These are phyloP conservation scores for Pycnonotus jocosus DNA, from an alignment of 2,113 vertebrate genomes.

Conservation along the genomic window DNA sequence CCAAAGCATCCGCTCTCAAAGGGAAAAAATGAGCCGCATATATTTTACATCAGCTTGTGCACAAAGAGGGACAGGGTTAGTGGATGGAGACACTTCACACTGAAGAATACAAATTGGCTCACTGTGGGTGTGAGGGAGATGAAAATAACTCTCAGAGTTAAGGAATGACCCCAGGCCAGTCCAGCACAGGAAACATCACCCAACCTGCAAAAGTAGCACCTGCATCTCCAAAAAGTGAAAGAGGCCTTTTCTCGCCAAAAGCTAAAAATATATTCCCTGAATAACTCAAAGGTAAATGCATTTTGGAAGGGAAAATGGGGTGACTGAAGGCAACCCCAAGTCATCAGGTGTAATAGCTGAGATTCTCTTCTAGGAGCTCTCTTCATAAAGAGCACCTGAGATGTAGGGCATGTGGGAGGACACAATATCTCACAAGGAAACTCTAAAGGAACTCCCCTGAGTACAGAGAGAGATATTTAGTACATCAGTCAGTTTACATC, in stretches of 20 bases:
- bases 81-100: neutral
- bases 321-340: neutral
- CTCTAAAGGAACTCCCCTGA: neutral
- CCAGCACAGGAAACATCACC: neutral
- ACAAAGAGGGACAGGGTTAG: neutral
- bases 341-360: neutral
- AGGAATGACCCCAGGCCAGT: neutral
- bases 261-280: neutral
- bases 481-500: neutral
- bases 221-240: neutral
- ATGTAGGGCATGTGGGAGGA: neutral
- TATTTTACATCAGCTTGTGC: conserved; percentile 22
- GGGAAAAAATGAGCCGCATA: neutral
- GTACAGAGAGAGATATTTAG: neutral
- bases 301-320: neutral
- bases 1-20: neutral
- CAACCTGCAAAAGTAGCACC: neutral
- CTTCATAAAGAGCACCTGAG: neutral
- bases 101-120: neutral
- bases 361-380: neutral
- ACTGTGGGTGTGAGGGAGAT: neutral
- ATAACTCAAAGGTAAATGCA: neutral
- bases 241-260: neutral
- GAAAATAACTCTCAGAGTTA: neutral
- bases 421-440: neutral